These are phyloP conservation scores for Thereva unica DNA, from an alignment of 2,888 invertebrate species.

Conservation along the genomic window DNA sequence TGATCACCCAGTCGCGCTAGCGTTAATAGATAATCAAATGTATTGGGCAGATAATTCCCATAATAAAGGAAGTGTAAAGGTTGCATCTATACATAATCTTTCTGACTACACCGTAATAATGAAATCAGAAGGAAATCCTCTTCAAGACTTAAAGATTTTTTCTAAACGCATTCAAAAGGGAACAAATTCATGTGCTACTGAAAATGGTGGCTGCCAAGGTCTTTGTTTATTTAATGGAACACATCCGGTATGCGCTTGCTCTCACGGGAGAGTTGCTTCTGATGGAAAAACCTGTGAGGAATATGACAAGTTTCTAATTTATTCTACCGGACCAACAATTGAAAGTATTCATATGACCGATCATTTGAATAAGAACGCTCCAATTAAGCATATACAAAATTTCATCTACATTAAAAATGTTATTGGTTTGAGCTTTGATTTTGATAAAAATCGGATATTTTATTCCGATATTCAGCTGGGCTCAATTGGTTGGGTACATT, in stretches of 20 bases:
- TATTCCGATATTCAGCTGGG: constrained; percentile 90
- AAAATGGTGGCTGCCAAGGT: constrained; percentile 77
- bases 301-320: constrained; percentile 81
- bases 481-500: constrained; percentile 78
- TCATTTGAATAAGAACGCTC: constrained; percentile 74
- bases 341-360: constrained; percentile 79
- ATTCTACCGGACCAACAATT: constrained; percentile 77
- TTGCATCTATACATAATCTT: constrained; percentile 65
- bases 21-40: constrained; percentile 65
- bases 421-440: constrained; percentile 82
- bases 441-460: constrained; percentile 69
- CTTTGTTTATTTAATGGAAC: constrained; percentile 76
- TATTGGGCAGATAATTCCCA: constrained; percentile 78
- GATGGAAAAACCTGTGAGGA: constrained; percentile 73
- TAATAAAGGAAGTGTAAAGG: constrained; percentile 63
- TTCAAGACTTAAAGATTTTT: constrained; percentile 71
- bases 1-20: constrained; percentile 68
- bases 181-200: constrained; percentile 66
- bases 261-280: constrained; percentile 73
- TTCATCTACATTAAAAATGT: constrained; percentile 79
- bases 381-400: constrained; percentile 73
- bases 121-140: constrained; percentile 66
- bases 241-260: constrained; percentile 75
- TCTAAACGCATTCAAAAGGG: constrained; percentile 63
- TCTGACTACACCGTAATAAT: constrained; percentile 62